Evolutionary conservation across 2,888 invertebrate genomes (phyloP), one percentile per base, ranked within the genome.

Genomic region (Ophioninae sp.): DNA sequence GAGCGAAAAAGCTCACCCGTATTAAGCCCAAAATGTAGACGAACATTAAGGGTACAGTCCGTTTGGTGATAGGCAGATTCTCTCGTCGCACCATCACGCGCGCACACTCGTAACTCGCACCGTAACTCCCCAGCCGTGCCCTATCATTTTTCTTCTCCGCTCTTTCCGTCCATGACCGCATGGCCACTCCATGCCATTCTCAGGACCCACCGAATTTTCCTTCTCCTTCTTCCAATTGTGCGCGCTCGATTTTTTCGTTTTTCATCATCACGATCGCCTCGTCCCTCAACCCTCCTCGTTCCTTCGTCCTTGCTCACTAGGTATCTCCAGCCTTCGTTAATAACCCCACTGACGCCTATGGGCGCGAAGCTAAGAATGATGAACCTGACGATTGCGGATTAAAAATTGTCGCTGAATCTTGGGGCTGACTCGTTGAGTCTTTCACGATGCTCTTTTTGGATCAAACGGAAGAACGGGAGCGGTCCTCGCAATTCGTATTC

Each of bases 21-120:
- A 89, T 90, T 89, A 90, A 90, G 88, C 88, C 86, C 88, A 88
- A 91, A 91, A 91, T 90, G 89, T 88, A 89, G 88, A 89, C 87
- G 89, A 89, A 89, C 90, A 89, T 90, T 90, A 90, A 30, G 86
- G 74, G 85, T 80, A 84, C 82, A 85, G 84, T 84, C 81, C 81
- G 80, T 84, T 86, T 85, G 73, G 57, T 59, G 74, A 44, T 73
- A 79, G 65, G 61, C 65, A 50, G 44, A 67, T 70, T 78, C 61
- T 20, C 67, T 37, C 59, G 21, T 37, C 62, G 30, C 39, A 23
- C 7, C 37, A 44, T 73, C 79, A 59, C 57, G 21, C 30, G 17
- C 23, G 17, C 50, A 7, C 13, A 67, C 37, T 59, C 64, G 13
- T 39, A 20, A 50, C 59, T 61, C 70, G 2, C 23, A 3, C 64